These are phyloP conservation scores for Caenorhabditis inopinata DNA, from an alignment of 1,140 invertebrate species.

Conservation along the genomic window DNA sequence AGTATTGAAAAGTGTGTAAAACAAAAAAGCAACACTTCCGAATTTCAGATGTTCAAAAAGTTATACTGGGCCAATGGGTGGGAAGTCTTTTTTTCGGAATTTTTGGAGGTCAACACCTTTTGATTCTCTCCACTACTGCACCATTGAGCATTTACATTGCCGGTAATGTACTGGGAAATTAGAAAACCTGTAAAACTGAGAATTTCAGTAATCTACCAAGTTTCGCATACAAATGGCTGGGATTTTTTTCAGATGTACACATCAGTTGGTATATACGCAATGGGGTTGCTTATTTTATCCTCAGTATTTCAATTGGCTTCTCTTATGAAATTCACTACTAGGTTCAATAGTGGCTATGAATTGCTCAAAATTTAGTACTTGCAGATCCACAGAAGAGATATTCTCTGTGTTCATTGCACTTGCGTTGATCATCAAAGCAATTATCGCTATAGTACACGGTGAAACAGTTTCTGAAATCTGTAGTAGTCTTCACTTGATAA, in stretches of 20 bases:
- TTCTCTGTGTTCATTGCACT: constrained; percentile 69
- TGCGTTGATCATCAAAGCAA: constrained; percentile 67
- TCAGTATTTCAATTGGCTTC: constrained; percentile 67
- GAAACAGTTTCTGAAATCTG: constrained; percentile 35
- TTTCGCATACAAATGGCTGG: constrained; percentile 66
- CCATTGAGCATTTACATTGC: constrained; percentile 68
- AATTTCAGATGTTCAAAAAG: constrained; percentile 67
- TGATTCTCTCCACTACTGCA: constrained; percentile 68
- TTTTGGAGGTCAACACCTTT: constrained; percentile 69
- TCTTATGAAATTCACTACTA: constrained; percentile 68
- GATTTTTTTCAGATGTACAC: constrained; percentile 68
- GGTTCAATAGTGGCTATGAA: constrained; percentile 54
- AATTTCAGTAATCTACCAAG: constrained; percentile 67
- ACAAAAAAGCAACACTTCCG: background rate
- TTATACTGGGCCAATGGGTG: constrained; percentile 67
- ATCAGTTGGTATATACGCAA: constrained; percentile 68
- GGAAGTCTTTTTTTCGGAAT: constrained; percentile 68
- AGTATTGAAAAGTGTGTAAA: constrained; percentile 55
- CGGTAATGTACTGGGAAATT: background rate
- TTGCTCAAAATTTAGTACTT: background rate
- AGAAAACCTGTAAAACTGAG: background rate
- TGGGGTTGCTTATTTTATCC: constrained; percentile 67
- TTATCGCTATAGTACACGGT: constrained; percentile 66
- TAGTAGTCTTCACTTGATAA: too few relatives aligned
- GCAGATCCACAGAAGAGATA: constrained; percentile 68